Evolutionary conservation across 2,888 invertebrate species (phyloP).

Genomic region (Monopis laevigella): DNA sequence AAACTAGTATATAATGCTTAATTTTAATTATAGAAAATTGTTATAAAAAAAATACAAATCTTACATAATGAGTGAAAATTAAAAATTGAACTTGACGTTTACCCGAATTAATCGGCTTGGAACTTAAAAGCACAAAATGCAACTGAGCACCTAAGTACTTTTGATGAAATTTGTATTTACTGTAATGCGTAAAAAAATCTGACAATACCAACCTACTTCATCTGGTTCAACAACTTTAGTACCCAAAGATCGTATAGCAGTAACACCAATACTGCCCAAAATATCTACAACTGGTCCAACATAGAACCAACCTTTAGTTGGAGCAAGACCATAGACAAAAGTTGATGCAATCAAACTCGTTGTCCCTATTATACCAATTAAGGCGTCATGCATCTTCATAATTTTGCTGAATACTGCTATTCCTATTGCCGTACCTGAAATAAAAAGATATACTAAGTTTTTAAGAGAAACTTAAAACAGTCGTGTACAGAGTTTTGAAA

Average conservation of each 20-base stretch:
- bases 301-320: slow-evolving; percentile 47
- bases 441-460: slow-evolving; percentile 14
- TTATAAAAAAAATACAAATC: too few species aligned
- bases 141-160: too few species aligned
- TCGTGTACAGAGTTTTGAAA: too few species aligned
- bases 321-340: slow-evolving; percentile 52
- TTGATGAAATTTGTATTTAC: too few species aligned
- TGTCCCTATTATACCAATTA: slow-evolving; percentile 55
- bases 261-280: slow-evolving; percentile 60
- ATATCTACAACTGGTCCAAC: slow-evolving; percentile 54
- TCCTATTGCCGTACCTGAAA: slow-evolving; percentile 53
- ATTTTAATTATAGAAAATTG: too few species aligned
- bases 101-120: too few species aligned
- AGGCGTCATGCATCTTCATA: slow-evolving; percentile 51
- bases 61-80: too few species aligned
- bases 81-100: too few species aligned
- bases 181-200: too few species aligned
- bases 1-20: too few species aligned
- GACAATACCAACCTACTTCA: slow-evolving; percentile 50
- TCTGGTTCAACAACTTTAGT: slow-evolving; percentile 64
- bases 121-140: too few species aligned
- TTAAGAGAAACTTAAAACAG: too few species aligned
- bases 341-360: slow-evolving; percentile 46
- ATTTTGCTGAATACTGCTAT: slow-evolving; percentile 50
- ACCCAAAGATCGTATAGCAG: slow-evolving; percentile 63